These are phyloP conservation scores for Artemia franciscana DNA, from an alignment of 1,140 invertebrate genomes.

Conservation along the genomic window DNA sequence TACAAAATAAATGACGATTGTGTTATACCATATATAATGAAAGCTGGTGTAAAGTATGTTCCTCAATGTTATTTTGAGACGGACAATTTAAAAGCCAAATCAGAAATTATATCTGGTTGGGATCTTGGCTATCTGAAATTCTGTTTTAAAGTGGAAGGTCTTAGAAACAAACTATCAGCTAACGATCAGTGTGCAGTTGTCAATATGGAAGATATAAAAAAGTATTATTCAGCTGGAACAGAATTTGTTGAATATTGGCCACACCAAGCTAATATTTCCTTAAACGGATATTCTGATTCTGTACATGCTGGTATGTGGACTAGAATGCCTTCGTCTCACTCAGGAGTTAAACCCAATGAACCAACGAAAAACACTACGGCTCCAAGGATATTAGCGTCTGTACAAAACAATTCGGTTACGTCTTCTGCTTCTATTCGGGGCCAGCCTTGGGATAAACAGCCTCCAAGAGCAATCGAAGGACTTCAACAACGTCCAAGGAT, in stretches of 20 bases:
- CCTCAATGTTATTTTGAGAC: slow-evolving; percentile 84
- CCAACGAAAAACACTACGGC: not conserved
- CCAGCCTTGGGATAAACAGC: too few relatives aligned
- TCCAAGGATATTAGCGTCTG: not conserved
- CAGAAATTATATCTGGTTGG: slow-evolving; percentile 56
- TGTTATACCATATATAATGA: slow-evolving; percentile 72
- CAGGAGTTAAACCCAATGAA: too few relatives aligned
- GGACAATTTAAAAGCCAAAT: slow-evolving; percentile 60
- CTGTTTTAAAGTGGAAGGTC: slow-evolving; percentile 79
- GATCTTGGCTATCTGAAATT: slow-evolving; percentile 76
- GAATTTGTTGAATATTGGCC: slow-evolving; percentile 78
- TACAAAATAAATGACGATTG: slow-evolving; percentile 81
- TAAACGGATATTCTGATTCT: too few relatives aligned
- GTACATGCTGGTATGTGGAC: not conserved
- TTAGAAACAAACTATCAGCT: slow-evolving; percentile 66
- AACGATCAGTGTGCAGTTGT: slow-evolving; percentile 69
- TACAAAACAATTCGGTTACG: not conserved
- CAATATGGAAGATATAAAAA: slow-evolving; percentile 64
- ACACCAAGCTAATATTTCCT: slow-evolving; percentile 18
- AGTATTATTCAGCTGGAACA: slow-evolving; percentile 65
- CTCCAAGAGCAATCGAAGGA: too few relatives aligned
- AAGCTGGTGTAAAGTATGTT: slow-evolving; percentile 58
- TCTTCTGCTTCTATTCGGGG: too few relatives aligned
- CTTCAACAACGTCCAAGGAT: too few relatives aligned
- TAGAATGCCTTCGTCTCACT: not conserved